These are phyloP conservation scores for Pao palembangensis DNA, from an alignment of 2,113 vertebrate genomes.

Conservation along the genomic window DNA sequence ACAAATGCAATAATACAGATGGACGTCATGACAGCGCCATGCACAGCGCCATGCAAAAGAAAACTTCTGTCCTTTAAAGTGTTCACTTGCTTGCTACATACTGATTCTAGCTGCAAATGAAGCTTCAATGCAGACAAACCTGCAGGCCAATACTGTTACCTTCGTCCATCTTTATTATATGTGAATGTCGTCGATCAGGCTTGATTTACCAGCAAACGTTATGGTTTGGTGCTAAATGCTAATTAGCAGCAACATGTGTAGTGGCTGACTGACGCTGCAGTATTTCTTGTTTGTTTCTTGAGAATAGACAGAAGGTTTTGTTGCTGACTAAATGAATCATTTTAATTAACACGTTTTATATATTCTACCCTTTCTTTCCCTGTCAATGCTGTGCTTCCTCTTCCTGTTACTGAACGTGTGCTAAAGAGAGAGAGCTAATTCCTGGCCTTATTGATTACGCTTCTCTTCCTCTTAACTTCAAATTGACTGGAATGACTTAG, in stretches of 20 bases:
- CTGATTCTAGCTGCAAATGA: neutral
- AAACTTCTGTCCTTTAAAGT: too few species aligned
- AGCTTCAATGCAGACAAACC: neutral
- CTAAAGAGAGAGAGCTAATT: conserved; percentile 44
- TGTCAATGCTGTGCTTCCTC: conserved; percentile 43
- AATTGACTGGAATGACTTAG: conserved; percentile 44
- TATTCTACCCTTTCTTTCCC: conserved; percentile 27
- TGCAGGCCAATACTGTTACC: neutral
- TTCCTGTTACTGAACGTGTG: conserved; percentile 14
- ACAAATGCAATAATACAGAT: neutral
- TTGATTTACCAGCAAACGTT: neutral
- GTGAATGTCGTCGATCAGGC: too few species aligned
- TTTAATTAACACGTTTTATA: conserved; percentile 33
- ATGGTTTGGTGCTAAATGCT: too few species aligned
- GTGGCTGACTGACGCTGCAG: too few species aligned
- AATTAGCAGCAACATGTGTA: too few species aligned
- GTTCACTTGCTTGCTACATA: too few species aligned
- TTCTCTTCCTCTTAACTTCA: conserved; percentile 47
- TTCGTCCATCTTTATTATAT: neutral
- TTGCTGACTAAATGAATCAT: conserved; percentile 13
- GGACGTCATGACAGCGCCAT: too few species aligned
- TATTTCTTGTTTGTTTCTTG: neutral
- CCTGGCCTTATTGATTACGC: conserved; percentile 24
- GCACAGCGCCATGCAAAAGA: too few species aligned
- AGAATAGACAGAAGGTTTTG: conserved; percentile 12